Evolutionary conservation across 2,888 invertebrate species (phyloP).

Genomic region (Cyaniris semiargus): DNA sequence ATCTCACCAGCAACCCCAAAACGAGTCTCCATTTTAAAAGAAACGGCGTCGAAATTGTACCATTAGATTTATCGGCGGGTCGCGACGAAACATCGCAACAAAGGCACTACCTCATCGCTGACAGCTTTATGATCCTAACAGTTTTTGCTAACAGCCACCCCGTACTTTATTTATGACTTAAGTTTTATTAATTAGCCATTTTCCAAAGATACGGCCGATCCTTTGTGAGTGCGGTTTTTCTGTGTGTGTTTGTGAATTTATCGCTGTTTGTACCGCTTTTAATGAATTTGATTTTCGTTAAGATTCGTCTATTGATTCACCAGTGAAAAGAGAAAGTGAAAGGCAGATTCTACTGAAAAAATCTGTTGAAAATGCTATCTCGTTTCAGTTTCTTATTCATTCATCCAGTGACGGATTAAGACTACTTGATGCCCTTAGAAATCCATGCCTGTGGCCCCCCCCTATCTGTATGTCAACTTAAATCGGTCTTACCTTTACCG

Average conservation of each 20-base stretch:
- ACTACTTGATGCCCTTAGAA: too few relatives aligned
- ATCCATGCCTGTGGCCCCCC: too few relatives aligned
- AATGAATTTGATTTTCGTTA: not conserved
- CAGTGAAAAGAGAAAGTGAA: too few relatives aligned
- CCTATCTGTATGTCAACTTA: too few relatives aligned
- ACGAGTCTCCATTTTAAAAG: constrained; percentile 34
- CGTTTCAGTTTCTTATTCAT: too few relatives aligned
- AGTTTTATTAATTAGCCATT: constrained; percentile 78
- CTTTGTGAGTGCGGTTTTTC: constrained; percentile 21
- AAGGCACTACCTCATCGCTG: constrained; percentile 78
- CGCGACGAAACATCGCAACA: constrained; percentile 67
- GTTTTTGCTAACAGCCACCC: constrained; percentile 79
- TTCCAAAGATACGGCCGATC: constrained; percentile 52
- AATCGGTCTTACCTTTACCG: too few relatives aligned
- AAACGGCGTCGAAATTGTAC: constrained; percentile 62
- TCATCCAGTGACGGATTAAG: too few relatives aligned
- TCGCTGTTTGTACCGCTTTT: constrained; percentile 14
- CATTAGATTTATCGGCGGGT: constrained; percentile 71
- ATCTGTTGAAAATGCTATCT: too few relatives aligned
- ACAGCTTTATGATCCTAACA: constrained; percentile 80
- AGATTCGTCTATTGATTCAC: not conserved
- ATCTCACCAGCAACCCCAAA: constrained; percentile 1
- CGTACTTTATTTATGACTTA: constrained; percentile 69
- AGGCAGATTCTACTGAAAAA: too few relatives aligned
- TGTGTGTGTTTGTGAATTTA: constrained; percentile 22